Evolutionary conservation across 2,888 invertebrate genomes (phyloP).

Genomic region (Petrolisthes cinctipes): DNA sequence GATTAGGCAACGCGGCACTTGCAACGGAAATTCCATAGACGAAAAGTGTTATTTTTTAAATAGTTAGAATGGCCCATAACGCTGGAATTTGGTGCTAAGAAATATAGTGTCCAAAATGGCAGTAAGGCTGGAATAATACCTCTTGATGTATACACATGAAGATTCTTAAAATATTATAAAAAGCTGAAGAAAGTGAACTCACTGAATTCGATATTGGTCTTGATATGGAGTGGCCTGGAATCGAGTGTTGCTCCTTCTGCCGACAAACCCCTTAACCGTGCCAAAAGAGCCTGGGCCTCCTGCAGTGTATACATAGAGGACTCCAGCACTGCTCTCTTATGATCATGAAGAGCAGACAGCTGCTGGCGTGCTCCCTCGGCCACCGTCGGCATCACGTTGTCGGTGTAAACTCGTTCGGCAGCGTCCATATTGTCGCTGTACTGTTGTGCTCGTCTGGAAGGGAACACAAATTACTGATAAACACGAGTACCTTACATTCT

Average conservation of each 20-base stretch:
- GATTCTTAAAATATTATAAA: no score
- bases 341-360: constrained; percentile 79
- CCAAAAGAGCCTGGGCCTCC: constrained; percentile 76
- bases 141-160: no score
- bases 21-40: no score
- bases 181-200: constrained; percentile 16
- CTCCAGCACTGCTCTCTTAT: constrained; percentile 80
- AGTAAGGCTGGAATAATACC: no score
- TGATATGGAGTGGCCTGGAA: constrained; percentile 64
- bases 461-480: background rate
- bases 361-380: constrained; percentile 78
- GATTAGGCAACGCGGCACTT: no score
- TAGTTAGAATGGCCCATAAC: no score
- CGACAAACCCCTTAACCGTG: constrained; percentile 54
- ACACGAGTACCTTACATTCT: background rate
- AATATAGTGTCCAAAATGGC: no score
- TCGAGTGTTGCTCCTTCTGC: constrained; percentile 63
- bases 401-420: constrained; percentile 79
- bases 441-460: constrained; percentile 76
- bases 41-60: no score
- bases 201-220: constrained; percentile 63
- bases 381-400: constrained; percentile 79
- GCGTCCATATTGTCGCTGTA: constrained; percentile 79
- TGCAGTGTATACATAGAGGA: constrained; percentile 84
- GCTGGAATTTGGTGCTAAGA: no score